Evolutionary conservation across 1,140 invertebrate species (phyloP).

Genomic region (Hypothenemus hampei): DNA sequence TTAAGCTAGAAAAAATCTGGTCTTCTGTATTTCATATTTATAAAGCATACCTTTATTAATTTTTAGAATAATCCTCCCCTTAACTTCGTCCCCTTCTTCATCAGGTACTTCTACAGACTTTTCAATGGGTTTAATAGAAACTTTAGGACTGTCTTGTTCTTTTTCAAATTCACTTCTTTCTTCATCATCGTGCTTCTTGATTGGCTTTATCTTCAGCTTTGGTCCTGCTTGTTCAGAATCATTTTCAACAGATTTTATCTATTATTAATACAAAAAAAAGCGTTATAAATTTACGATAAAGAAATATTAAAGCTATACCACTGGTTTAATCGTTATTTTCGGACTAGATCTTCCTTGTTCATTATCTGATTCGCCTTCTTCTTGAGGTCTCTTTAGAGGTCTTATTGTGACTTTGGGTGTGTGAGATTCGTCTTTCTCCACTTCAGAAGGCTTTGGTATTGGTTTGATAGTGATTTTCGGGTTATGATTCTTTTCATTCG

Average conservation of each 20-base stretch:
- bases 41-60: slow-evolving; percentile 41
- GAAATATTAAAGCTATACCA: slow-evolving; percentile 25
- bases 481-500: slow-evolving; percentile 30
- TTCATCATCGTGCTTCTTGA: slow-evolving; percentile 27
- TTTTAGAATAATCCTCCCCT: slow-evolving; percentile 44
- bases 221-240: slow-evolving; percentile 7
- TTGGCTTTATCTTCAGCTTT: slow-evolving; percentile 17
- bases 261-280: too few relatives aligned
- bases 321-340: slow-evolving; percentile 43
- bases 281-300: background rate
- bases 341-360: slow-evolving; percentile 35
- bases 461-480: slow-evolving; percentile 42
- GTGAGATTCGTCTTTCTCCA: slow-evolving; percentile 23
- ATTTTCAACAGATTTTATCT: slow-evolving; percentile 15
- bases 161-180: slow-evolving; percentile 13
- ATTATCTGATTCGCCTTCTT: slow-evolving; percentile 20
- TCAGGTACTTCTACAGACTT: slow-evolving; percentile 31
- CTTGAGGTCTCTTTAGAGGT: slow-evolving; percentile 28
- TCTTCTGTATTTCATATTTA: too few relatives aligned
- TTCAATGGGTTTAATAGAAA: slow-evolving; percentile 43
- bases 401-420: slow-evolving; percentile 45
- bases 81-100: slow-evolving; percentile 37
- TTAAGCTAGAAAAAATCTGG: too few relatives aligned
- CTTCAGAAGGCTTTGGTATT: slow-evolving; percentile 28
- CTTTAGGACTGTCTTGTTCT: slow-evolving; percentile 37